Conservation (phyloP, 2,113 vertebrate genomes). For the Chloropsis cyanopogon region DNA sequence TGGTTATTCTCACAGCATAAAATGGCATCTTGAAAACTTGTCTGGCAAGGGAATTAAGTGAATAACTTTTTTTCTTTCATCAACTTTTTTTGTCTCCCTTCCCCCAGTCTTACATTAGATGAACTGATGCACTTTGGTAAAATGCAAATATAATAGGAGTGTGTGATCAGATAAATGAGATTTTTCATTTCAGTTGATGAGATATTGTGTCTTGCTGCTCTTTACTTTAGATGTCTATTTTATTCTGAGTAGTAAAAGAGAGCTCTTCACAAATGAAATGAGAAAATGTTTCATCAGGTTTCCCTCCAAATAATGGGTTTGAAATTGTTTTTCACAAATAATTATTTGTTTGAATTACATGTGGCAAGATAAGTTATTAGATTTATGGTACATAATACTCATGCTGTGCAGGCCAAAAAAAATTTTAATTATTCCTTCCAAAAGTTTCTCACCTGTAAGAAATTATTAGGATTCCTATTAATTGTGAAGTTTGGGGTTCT, state of each 20-base stretch:
- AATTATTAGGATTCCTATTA: not conserved
- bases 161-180: not conserved
- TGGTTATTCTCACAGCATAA: not conserved
- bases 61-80: not conserved
- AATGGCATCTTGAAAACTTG: not conserved
- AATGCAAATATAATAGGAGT: not conserved
- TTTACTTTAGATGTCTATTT: not conserved
- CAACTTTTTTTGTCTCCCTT: not conserved
- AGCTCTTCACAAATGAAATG: not conserved
- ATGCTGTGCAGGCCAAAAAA: not conserved
- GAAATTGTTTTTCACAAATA: not conserved
- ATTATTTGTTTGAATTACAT: not conserved
- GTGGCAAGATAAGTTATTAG: not conserved
- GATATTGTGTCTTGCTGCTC: not conserved
- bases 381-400: not conserved
- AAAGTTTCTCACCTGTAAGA: not conserved
- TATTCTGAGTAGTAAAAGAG: not conserved
- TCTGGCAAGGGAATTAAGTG: not conserved
- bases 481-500: not conserved
- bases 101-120: not conserved
- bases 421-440: not conserved
- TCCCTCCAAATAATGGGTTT: not conserved
- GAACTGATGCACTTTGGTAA: not conserved
- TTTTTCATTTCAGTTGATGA: not conserved
- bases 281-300: not conserved